Conservation (phyloP, 2,113 vertebrate species). For the Chloebia gouldiae region DNA sequence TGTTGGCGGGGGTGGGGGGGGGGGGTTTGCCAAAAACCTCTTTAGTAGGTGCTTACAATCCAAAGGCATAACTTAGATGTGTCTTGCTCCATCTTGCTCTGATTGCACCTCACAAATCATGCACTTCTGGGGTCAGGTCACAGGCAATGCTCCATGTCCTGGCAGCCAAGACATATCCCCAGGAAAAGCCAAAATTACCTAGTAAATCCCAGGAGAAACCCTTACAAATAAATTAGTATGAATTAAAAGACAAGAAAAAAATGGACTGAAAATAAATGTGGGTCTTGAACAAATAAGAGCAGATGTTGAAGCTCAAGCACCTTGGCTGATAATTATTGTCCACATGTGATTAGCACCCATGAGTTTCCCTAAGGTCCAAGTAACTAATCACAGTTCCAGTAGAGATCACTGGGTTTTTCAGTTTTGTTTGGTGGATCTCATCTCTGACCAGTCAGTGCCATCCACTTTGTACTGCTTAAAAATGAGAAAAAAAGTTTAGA, state of each 20-base stretch:
- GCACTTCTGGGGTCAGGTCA: neutral
- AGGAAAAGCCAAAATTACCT: neutral
- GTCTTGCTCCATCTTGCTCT: neutral
- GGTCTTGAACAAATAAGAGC: neutral
- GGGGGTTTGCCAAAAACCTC: neutral
- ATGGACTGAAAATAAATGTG: neutral
- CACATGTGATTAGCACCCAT: rapidly evolving
- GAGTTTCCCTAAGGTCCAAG: neutral
- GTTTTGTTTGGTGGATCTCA: neutral
- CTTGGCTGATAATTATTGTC: neutral
- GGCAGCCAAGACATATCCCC: neutral
- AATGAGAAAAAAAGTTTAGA: neutral
- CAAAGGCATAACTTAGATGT: neutral
- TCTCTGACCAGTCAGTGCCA: neutral
- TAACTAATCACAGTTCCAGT: neutral
- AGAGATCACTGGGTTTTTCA: neutral
- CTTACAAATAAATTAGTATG: neutral
- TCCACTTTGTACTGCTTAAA: neutral
- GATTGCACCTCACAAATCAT: neutral
- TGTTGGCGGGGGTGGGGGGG: neutral
- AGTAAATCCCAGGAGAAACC: neutral
- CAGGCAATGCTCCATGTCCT: neutral
- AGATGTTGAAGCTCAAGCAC: neutral
- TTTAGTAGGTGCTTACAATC: neutral
- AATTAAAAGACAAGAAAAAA: neutral